Evolutionary conservation across 2,888 invertebrate genomes (phyloP).

Genomic region (Microctonus aethiopoides): DNA sequence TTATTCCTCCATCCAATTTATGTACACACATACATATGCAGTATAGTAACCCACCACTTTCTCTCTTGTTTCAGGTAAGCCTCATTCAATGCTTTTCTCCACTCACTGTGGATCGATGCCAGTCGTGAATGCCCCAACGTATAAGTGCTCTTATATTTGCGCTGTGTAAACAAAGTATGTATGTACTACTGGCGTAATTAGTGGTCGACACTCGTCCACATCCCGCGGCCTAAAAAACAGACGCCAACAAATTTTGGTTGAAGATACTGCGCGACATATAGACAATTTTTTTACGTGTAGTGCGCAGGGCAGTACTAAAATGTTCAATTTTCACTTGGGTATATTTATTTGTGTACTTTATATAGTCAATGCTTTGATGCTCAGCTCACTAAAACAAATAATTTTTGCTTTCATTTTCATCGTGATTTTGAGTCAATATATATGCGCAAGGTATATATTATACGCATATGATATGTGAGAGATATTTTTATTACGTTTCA

Average conservation of each 20-base stretch:
- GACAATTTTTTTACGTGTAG: constrained; percentile 6
- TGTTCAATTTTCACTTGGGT: constrained; percentile 13
- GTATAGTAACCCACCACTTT: constrained; percentile 46
- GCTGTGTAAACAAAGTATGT: constrained; percentile 61
- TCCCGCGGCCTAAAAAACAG: constrained; percentile 35
- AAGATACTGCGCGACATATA: constrained; percentile 11
- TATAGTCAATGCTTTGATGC: constrained; percentile 35
- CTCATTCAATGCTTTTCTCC: constrained; percentile 32
- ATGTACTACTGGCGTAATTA: constrained; percentile 61
- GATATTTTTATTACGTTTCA: no score
- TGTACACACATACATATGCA: constrained; percentile 32
- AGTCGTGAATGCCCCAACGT: constrained; percentile 30
- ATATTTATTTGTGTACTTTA: constrained; percentile 1
- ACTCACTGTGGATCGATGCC: constrained; percentile 31
- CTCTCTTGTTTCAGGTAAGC: constrained; percentile 62
- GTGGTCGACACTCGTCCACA: constrained; percentile 50
- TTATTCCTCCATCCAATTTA: constrained; percentile 29
- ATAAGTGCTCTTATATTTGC: constrained; percentile 52
- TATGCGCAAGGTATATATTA: no score
- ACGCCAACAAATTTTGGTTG: constrained; percentile 37
- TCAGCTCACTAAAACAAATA: constrained; percentile 26
- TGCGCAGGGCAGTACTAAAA: constrained; percentile 3
- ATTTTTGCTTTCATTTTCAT: constrained; percentile 27
- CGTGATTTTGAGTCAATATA: constrained; percentile 41
- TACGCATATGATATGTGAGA: no score